Base-by-base conservation (phyloP, 2,888 invertebrate species). In the Zele albiditarsus region DNA sequence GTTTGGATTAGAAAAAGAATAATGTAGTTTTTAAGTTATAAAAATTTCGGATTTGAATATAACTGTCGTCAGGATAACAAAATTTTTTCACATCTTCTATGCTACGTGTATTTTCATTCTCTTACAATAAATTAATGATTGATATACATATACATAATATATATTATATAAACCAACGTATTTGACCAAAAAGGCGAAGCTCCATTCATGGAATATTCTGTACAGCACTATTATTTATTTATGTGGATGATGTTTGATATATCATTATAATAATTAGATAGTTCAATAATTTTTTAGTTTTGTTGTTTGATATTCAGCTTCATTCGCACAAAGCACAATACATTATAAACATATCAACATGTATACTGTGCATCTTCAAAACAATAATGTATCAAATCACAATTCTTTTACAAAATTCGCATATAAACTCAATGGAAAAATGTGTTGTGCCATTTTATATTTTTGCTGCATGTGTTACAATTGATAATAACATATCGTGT, bases 101-200 rank as follows among this genome's bases (percentile, higher is more conserved):
- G 53, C 20, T 20, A 53, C n/a, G 53, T 53, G 20, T 53, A 53
- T 53, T 53, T 38, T 53, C 20, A 53, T 20, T 53, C 5, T 23
- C 20, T 20, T 53, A 53, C 20, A 53, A 53, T 53, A 53, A 53
- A 53, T 53, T 53, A 53, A 53, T 53, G 20, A 53, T 53, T 53
- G 20, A 20, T n/a, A 53, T 53, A 53, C 49, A 53, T 53, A 46
- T 46, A 46, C 46, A n/a, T 46, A 38, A 38, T 38, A 42, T 42
- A 42, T 49, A 49, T 16, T 14, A 46, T 46, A 46, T 46, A 46
- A 46, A 46, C 46, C 46, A 46, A n/a, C 23, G 53, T 53, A 53
- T 53, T 53, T n/a, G 53, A 53, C 53, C 20, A 53, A 53, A 20
- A 53, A 53, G 20, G 20, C 53, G 20, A 53, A 20, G n/a, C 20